phyloP scores from a whole-genome alignment of 2,113 vertebrate genomes.

The Elanoides forficatus region DNA sequence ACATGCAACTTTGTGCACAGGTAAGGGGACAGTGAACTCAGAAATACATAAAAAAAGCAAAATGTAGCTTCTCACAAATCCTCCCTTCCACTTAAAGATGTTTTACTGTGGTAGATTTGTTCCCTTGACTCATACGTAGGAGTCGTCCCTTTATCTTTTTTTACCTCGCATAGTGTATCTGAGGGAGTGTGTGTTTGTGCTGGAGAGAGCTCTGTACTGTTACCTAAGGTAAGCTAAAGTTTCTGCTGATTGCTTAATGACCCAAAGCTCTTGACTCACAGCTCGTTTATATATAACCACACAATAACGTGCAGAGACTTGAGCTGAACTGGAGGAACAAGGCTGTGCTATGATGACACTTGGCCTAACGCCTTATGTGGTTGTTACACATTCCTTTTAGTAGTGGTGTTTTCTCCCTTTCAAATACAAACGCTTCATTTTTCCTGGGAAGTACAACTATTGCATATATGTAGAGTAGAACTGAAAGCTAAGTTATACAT shows the following conservation, averaged over 20 bases:
- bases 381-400: background rate
- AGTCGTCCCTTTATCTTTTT: background rate
- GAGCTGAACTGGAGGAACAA: background rate
- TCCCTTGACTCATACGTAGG: background rate
- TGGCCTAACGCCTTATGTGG: background rate
- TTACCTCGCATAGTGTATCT: fast-evolving
- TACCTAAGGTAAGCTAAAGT: background rate
- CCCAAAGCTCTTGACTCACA: background rate
- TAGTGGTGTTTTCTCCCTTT: background rate
- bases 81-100: background rate
- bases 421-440: background rate
- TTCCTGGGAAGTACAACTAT: background rate
- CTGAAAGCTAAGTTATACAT: background rate
- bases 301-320: background rate
- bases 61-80: background rate
- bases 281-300: background rate
- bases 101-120: background rate
- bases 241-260: background rate
- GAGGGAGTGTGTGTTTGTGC: background rate
- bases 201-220: background rate
- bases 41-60: background rate
- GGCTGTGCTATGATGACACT: background rate
- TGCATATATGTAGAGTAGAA: background rate
- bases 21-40: constrained; percentile 28
- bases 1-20: constrained; percentile 91